phyloP scores from a whole-genome alignment of 2,888 invertebrate genomes.

The Macaria liturata region DNA sequence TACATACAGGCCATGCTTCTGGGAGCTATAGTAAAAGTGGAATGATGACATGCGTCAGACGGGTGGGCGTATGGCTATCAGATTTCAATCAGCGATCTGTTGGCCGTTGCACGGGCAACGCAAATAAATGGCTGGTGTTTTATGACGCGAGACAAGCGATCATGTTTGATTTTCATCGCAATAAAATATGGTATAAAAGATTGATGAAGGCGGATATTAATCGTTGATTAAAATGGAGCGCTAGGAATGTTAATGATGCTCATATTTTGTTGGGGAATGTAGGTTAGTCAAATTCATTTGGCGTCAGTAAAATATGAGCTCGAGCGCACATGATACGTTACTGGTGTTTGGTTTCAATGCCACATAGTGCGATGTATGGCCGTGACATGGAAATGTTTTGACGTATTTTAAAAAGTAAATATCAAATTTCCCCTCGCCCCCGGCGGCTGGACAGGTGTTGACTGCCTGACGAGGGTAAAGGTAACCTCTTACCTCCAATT shows the following conservation, averaged over 20 bases:
- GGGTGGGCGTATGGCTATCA: constrained; percentile 67
- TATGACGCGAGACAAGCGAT: constrained; percentile 26
- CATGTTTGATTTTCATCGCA: constrained; percentile 19
- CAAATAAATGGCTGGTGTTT: constrained; percentile 31
- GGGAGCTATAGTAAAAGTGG: constrained; percentile 40
- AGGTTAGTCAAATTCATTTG: constrained; percentile 5
- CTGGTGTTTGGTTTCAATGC: constrained; percentile 23
- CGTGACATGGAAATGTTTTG: constrained; percentile 52
- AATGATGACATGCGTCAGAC: constrained; percentile 49
- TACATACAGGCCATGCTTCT: constrained; percentile 39
- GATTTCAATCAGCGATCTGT: constrained; percentile 63
- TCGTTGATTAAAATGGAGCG: constrained; percentile 11
- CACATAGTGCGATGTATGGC: constrained; percentile 16
- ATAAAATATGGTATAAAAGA: constrained; percentile 10
- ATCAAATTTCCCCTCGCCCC: constrained; percentile 45
- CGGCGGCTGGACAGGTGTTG: constrained; percentile 53
- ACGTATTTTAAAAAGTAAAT: constrained; percentile 50
- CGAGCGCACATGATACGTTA: background rate
- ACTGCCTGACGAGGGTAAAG: constrained; percentile 59
- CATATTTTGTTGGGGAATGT: constrained; percentile 2
- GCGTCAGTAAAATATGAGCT: constrained; percentile 7
- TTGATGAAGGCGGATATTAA: constrained; percentile 9
- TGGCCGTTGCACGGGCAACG: constrained; percentile 33
- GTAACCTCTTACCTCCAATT: constrained; percentile 49
- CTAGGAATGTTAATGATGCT: constrained; percentile 9